phyloP scores from a whole-genome alignment of 2,888 invertebrate genomes.

The Sabellastarte sp. region DNA sequence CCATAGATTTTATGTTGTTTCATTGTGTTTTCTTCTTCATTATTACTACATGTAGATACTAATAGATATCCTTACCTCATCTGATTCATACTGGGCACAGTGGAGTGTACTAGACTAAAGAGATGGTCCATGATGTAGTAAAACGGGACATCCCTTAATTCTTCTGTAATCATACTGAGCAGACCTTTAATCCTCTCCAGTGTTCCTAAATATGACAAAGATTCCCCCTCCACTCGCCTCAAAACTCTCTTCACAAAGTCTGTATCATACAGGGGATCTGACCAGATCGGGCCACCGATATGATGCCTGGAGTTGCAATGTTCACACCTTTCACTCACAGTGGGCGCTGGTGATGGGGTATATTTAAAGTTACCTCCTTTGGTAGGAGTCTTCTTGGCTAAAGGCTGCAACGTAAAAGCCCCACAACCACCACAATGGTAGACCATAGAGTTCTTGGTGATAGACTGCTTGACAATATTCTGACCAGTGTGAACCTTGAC shows the following conservation, averaged over 20 bases:
- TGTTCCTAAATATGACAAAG: slow-evolving; percentile 67
- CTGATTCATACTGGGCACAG: slow-evolving; percentile 44
- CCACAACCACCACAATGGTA: slow-evolving; percentile 91
- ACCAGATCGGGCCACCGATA: slow-evolving; percentile 92
- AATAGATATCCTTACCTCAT: slow-evolving; percentile 65
- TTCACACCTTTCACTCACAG: slow-evolving; percentile 59
- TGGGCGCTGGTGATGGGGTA: slow-evolving; percentile 71
- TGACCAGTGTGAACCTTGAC: slow-evolving; percentile 81
- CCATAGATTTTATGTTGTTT: too few relatives aligned
- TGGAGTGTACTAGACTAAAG: slow-evolving; percentile 69
- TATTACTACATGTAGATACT: too few relatives aligned
- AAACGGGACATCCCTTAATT: slow-evolving; percentile 79
- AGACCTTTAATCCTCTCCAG: slow-evolving; percentile 64
- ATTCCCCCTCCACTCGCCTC: slow-evolving; percentile 36
- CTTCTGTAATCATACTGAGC: slow-evolving; percentile 73
- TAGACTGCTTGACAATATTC: slow-evolving; percentile 74
- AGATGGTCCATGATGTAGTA: slow-evolving; percentile 83
- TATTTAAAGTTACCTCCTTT: slow-evolving; percentile 63
- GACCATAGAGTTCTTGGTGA: slow-evolving; percentile 80
- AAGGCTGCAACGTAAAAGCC: slow-evolving; percentile 72
- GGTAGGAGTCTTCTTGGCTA: slow-evolving; percentile 64
- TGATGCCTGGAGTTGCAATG: slow-evolving; percentile 63
- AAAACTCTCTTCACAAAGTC: slow-evolving; percentile 75
- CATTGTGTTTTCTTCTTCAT: too few relatives aligned
- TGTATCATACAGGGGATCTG: slow-evolving; percentile 78